Evolutionary conservation across 1,140 invertebrate genomes (phyloP).

Genomic region (Geopemphigus sp.): DNA sequence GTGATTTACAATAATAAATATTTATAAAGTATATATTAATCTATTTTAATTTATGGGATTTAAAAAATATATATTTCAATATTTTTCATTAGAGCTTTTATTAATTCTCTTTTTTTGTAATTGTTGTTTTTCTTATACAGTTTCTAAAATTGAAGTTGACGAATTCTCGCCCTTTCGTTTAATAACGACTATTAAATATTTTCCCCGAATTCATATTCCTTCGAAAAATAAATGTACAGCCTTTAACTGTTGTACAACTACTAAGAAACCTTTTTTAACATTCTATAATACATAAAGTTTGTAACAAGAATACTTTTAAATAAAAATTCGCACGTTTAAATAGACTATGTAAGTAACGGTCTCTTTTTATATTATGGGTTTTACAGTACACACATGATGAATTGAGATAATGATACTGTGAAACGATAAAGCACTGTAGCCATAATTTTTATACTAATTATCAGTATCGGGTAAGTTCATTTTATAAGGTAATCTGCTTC

Average conservation of each 20-base stretch:
- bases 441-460: too few species aligned
- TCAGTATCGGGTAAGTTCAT: too few species aligned
- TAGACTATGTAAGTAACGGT: too few species aligned
- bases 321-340: too few species aligned
- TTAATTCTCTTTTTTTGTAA: not conserved
- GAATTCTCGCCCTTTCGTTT: not conserved
- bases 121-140: not conserved
- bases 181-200: not conserved
- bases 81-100: not conserved
- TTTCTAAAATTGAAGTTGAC: not conserved
- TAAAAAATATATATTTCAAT: conserved; percentile 6
- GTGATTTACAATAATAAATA: conserved; percentile 1
- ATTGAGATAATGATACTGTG: too few species aligned
- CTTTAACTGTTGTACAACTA: not conserved
- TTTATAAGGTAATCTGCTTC: too few species aligned
- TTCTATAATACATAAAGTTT: not conserved
- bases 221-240: not conserved
- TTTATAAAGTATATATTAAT: not conserved
- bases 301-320: not conserved
- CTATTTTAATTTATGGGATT: not conserved
- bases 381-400: too few species aligned
- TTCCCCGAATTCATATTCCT: not conserved
- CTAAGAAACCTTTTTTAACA: not conserved
- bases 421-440: too few species aligned
- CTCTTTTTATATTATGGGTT: too few species aligned